A percentile compares a stretch with the other conserved stretches of the same genome.
phyloP scores from a whole-genome alignment of 2,888 invertebrate species.

The Subacronicta megacephala region DNA sequence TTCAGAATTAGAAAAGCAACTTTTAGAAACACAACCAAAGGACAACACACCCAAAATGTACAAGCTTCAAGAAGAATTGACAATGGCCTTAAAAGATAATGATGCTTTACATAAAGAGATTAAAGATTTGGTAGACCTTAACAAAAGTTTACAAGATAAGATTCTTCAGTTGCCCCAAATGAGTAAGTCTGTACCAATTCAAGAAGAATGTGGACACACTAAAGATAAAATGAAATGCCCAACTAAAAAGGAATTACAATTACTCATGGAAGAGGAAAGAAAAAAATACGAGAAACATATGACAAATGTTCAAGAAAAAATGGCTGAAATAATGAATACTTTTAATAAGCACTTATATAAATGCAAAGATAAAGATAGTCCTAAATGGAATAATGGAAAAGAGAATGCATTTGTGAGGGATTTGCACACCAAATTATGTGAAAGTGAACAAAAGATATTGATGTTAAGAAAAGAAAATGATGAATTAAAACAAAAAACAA shows the following conservation, averaged over 20 bases:
- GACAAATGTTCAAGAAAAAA: constrained; percentile 74
- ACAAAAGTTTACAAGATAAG: constrained; percentile 85
- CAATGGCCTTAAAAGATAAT: constrained; percentile 75
- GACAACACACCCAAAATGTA: constrained; percentile 55
- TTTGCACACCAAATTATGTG: constrained; percentile 82
- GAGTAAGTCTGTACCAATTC: constrained; percentile 61
- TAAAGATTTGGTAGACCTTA: constrained; percentile 83
- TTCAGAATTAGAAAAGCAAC: constrained; percentile 89
- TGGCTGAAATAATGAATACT: constrained; percentile 76
- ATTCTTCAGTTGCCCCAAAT: constrained; percentile 69
- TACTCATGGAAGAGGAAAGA: constrained; percentile 80
- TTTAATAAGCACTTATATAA: constrained; percentile 75
- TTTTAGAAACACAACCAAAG: constrained; percentile 76
- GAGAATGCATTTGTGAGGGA: constrained; percentile 77
- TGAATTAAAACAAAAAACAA: constrained; percentile 71
- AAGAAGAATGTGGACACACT: constrained; percentile 54
- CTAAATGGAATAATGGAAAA: constrained; percentile 55
- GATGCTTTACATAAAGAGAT: constrained; percentile 82
- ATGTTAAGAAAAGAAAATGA: constrained; percentile 86
- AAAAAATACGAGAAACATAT: constrained; percentile 82
- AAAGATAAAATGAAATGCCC: constrained; percentile 68
- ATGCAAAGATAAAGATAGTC: constrained; percentile 64
- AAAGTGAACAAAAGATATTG: constrained; percentile 84
- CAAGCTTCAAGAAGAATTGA: constrained; percentile 70
- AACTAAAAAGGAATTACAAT: constrained; percentile 78